Base-by-base conservation (phyloP, 2,797 vertebrate species). In the Anguilla pacifica region DNA sequence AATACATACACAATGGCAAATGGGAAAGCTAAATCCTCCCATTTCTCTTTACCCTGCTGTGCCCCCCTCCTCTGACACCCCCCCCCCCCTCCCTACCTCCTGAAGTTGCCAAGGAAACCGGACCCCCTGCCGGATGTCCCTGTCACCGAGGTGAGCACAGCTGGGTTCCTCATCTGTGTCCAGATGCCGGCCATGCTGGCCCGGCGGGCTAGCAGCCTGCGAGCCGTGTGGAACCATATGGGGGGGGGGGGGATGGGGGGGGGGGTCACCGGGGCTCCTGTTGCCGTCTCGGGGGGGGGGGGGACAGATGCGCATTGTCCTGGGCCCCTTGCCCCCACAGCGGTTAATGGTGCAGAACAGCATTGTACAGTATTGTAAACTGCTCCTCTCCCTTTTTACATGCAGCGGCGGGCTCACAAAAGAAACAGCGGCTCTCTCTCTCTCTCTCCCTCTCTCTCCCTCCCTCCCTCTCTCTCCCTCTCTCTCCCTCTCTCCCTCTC, bases 351-450 rank as follows among this genome's bases (percentile, higher is more conserved):
- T 94, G 92, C 94, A 94, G 94, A 96, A 94, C 95, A 95, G 94
- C 95, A 95, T 96, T 96, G 95, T 96, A 96, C 95, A 96, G 96
- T 96, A 96, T 96, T 96, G 96, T 95, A 94, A 95, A 96, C 93
- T 94, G 94, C 94, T 94, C 94, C 94, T 79, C 93, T 94, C 93
- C 93, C 94, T 72, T 94, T 94, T 94, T 89, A 92, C 92, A 88
- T 91, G 91, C 89, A 90, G 31, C 31, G 31, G 92, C 91, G 82
- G 92, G 83, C 90, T 91, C 90, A 94, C 94, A 96, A 95, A 95
- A 93, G 95, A 85, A 35, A 35, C 35, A 1, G 57, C n/a, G 22
- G 77, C 15, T 51, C 49, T 51, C 89, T 90, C 90, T 91, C 93
- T 95, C 94, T 95, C 93, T 82, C 49, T 59, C 90, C 91, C 91